These are phyloP conservation scores for Operophtera brumata DNA, from an alignment of 2,888 invertebrate genomes.

Conservation along the genomic window DNA sequence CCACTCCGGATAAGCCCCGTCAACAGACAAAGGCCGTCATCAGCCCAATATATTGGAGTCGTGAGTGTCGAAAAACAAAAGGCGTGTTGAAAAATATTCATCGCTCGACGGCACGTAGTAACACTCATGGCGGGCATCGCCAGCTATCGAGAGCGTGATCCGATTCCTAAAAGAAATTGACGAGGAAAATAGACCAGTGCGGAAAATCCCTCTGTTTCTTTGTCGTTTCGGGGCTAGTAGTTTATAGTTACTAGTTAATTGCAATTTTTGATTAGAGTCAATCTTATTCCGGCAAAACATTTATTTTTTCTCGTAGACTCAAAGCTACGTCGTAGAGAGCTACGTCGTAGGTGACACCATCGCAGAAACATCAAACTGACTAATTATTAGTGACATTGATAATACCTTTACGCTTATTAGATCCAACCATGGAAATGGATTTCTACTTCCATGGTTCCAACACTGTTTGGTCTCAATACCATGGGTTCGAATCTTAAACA, in stretches of 20 bases:
- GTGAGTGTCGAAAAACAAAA: slow-evolving; percentile 46
- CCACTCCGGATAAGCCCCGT: not conserved
- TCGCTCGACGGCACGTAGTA: slow-evolving; percentile 47
- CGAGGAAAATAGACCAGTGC: slow-evolving; percentile 3
- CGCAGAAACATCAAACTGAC: not conserved
- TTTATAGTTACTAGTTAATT: too few species aligned
- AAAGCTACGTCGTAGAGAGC: not conserved
- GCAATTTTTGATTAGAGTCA: not conserved
- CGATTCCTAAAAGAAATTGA: slow-evolving; percentile 5
- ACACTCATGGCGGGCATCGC: slow-evolving; percentile 52
- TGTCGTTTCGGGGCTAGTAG: too few species aligned
- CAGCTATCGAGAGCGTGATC: slow-evolving; percentile 46
- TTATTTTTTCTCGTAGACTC: not conserved
- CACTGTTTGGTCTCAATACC: too few species aligned
- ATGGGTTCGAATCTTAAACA: too few species aligned
- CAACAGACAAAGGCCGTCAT: slow-evolving; percentile 1
- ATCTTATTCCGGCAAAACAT: not conserved
- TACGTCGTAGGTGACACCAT: not conserved
- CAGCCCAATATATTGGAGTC: slow-evolving; percentile 15
- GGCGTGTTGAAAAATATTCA: slow-evolving; percentile 48
- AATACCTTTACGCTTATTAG: too few species aligned
- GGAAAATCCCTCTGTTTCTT: not conserved
- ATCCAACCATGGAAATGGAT: too few species aligned
- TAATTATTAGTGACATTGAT: too few species aligned
- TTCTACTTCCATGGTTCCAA: too few species aligned